Percentiles rank a stretch among this genome's conserved stretches.
phyloP scores from a whole-genome alignment of 2,797 vertebrate genomes.

The Malacoctenus gilli region DNA sequence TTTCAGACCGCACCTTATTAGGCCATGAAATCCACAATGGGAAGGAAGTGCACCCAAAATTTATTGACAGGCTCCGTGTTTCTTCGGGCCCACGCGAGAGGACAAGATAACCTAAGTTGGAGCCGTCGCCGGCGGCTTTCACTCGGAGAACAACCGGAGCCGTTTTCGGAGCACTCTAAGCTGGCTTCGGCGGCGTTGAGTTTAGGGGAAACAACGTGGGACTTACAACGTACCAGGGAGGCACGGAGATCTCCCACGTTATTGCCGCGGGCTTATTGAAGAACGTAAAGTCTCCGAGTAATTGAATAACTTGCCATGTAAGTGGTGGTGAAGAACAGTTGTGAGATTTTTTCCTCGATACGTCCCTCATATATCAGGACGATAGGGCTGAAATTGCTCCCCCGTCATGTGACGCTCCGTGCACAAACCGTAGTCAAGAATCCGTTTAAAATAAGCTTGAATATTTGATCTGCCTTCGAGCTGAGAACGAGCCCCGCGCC shows the following conservation, averaged over 20 bases:
- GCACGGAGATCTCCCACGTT: slow-evolving; percentile 37
- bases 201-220: slow-evolving; percentile 38
- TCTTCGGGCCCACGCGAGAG: slow-evolving; percentile 70
- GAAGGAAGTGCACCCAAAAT: slow-evolving; percentile 85
- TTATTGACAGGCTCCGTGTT: slow-evolving; percentile 89
- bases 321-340: slow-evolving; percentile 36
- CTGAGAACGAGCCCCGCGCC: no score
- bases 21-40: slow-evolving; percentile 88
- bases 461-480: no score
- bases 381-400: slow-evolving; percentile 21
- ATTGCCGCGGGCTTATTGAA: slow-evolving; percentile 38
- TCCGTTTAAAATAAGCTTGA: slow-evolving; percentile 11
- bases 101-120: slow-evolving; percentile 70
- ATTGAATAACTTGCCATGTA: slow-evolving; percentile 52
- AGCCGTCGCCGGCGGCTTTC: slow-evolving; percentile 31
- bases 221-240: slow-evolving; percentile 18
- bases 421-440: background rate
- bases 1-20: slow-evolving; percentile 93
- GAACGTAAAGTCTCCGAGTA: slow-evolving; percentile 46
- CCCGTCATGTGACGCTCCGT: slow-evolving; percentile 6
- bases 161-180: slow-evolving; percentile 24
- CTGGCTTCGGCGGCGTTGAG: slow-evolving; percentile 30
- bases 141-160: slow-evolving; percentile 40
- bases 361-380: slow-evolving; percentile 23
- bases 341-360: slow-evolving; percentile 22